Conservation (phyloP, 2,888 invertebrate species). For the Pterostichus niger region DNA sequence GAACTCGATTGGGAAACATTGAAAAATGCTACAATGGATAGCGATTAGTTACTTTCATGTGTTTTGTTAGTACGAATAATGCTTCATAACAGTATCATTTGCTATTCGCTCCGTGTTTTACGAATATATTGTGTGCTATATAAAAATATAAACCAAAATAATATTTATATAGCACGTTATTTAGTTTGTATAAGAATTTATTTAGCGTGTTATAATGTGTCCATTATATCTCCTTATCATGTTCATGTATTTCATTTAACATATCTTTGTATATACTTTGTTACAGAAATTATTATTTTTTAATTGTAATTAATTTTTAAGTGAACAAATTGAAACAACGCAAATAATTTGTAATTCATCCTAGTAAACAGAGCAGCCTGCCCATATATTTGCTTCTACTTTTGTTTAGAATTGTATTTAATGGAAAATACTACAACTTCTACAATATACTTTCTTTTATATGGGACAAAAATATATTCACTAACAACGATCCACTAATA, state of each 20-base stretch:
- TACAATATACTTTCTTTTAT: too few species aligned
- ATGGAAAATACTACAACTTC: too few species aligned
- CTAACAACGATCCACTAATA: too few species aligned
- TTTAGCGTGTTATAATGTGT: neutral
- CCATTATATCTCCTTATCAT: neutral
- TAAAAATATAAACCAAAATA: neutral
- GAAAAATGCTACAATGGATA: constrained; percentile 73
- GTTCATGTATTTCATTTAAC: neutral
- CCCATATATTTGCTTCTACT: too few species aligned
- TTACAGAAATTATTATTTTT: too few species aligned
- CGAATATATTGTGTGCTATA: constrained; percentile 37
- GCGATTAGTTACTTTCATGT: constrained; percentile 71
- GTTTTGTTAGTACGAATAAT: neutral
- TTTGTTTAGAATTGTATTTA: too few species aligned
- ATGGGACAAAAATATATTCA: too few species aligned
- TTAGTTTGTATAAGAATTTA: constrained; percentile 2
- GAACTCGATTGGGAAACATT: constrained; percentile 75
- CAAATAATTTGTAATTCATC: too few species aligned
- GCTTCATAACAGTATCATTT: neutral
- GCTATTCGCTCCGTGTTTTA: neutral
- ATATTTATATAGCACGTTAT: constrained; percentile 2
- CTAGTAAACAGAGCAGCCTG: too few species aligned
- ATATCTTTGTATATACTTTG: too few species aligned
- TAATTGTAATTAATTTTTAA: too few species aligned
- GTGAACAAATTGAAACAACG: too few species aligned